Conservation (phyloP, 2,797 vertebrate species). For the Percopsis omiscomaycus region DNA sequence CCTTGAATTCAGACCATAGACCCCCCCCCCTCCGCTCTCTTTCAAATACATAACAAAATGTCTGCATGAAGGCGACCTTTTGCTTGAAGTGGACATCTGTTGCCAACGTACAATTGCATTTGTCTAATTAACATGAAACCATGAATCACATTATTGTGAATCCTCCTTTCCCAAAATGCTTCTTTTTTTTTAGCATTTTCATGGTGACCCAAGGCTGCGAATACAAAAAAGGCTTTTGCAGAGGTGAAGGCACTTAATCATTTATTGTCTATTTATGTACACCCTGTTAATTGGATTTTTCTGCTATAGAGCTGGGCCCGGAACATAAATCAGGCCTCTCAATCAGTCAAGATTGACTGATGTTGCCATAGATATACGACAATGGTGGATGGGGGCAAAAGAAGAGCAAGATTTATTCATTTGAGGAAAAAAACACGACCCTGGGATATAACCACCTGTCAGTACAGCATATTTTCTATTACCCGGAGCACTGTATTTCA, state of each 20-base stretch:
- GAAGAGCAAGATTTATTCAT: conserved; percentile 69
- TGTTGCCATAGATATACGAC: conserved; percentile 53
- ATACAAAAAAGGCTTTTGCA: neutral
- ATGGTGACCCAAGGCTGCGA: conserved; percentile 34
- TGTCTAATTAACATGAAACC: conserved; percentile 26
- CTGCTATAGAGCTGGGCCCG: conserved; percentile 38
- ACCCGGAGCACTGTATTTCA: conserved; percentile 69
- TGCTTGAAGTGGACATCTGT: conserved; percentile 12
- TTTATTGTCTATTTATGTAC: conserved; percentile 69
- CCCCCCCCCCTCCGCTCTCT: neutral
- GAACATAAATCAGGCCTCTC: conserved; percentile 68
- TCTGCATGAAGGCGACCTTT: conserved; percentile 8
- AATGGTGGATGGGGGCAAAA: conserved; percentile 57
- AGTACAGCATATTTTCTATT: conserved; percentile 68
- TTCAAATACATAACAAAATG: conserved; percentile 17
- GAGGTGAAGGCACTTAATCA: conserved; percentile 50
- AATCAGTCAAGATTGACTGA: conserved; percentile 65
- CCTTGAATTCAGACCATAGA: conserved; percentile 8
- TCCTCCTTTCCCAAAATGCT: conserved; percentile 9
- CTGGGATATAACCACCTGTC: conserved; percentile 63
- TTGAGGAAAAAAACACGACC: conserved; percentile 62
- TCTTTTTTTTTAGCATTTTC: conserved; percentile 25
- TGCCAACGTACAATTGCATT: conserved; percentile 1
- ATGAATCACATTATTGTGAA: conserved; percentile 31
- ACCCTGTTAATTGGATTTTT: conserved; percentile 73